Conservation (phyloP, 2,113 vertebrate genomes). For the Cryptomyrus ogoouensis region DNA sequence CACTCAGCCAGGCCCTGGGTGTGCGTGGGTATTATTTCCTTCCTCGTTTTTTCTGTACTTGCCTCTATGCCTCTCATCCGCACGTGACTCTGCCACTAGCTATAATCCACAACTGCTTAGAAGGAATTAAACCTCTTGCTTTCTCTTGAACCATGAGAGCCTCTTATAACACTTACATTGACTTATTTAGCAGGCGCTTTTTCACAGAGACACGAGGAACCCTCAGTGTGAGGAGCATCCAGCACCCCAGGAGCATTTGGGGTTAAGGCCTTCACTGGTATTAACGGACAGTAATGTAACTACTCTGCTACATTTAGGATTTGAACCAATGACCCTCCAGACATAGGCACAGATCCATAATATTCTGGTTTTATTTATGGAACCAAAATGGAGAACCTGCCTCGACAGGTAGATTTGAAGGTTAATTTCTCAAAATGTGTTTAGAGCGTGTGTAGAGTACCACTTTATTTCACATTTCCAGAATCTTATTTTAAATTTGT, state of each 20-base stretch:
- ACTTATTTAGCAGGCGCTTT: neutral
- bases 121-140: neutral
- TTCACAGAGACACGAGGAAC: neutral
- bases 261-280: neutral
- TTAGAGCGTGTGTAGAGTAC: neutral
- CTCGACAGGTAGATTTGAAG: neutral
- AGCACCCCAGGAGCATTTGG: neutral
- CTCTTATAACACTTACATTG: neutral
- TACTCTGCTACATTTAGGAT: neutral
- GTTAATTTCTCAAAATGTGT: neutral
- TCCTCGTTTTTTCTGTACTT: neutral
- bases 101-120: neutral
- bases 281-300: neutral
- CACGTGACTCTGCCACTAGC: neutral
- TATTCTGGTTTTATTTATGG: neutral
- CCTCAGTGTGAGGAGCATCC: neutral
- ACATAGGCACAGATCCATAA: neutral
- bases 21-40: neutral
- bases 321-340: neutral
- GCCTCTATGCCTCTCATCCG: neutral
- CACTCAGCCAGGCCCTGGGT: neutral
- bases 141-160: neutral
- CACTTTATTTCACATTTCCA: neutral
- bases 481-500: neutral
- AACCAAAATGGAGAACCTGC: neutral